phyloP scores from a whole-genome alignment of 1,140 invertebrate species.

The Saccostrea glomerata region DNA sequence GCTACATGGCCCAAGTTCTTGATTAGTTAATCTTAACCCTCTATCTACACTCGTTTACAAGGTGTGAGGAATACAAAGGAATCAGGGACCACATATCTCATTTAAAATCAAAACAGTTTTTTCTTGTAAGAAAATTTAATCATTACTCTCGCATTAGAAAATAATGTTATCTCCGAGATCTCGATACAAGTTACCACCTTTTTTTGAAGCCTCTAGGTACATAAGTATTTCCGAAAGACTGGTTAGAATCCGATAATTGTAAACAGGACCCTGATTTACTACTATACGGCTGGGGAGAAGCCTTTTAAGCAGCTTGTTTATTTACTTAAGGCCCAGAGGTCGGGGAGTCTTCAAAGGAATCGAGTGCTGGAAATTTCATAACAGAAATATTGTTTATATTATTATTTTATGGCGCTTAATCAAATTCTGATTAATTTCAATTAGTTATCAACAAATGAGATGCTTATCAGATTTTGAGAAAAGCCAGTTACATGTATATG shows the following conservation, averaged over 20 bases:
- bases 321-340: background rate
- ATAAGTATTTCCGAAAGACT: slow-evolving; percentile 6
- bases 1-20: background rate
- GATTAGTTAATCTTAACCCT: slow-evolving; percentile 16
- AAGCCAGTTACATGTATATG: background rate
- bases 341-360: slow-evolving; percentile 1
- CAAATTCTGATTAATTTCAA: background rate
- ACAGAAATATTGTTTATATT: slow-evolving; percentile 29
- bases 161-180: slow-evolving; percentile 22
- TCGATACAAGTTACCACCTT: slow-evolving; percentile 24
- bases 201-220: slow-evolving; percentile 19
- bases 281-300: background rate
- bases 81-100: background rate
- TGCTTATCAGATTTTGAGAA: slow-evolving; percentile 14
- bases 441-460: background rate
- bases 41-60: slow-evolving; percentile 18
- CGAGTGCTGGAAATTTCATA: background rate
- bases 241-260: slow-evolving; percentile 20
- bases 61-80: slow-evolving; percentile 26
- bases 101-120: slow-evolving; percentile 16
- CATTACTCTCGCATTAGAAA: slow-evolving; percentile 30
- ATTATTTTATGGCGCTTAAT: slow-evolving; percentile 30
- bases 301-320: slow-evolving; percentile 3
- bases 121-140: slow-evolving; percentile 27
- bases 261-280: slow-evolving; percentile 7